Base-by-base conservation (phyloP, 2,797 vertebrate species). In the Lerista edwardsae region DNA sequence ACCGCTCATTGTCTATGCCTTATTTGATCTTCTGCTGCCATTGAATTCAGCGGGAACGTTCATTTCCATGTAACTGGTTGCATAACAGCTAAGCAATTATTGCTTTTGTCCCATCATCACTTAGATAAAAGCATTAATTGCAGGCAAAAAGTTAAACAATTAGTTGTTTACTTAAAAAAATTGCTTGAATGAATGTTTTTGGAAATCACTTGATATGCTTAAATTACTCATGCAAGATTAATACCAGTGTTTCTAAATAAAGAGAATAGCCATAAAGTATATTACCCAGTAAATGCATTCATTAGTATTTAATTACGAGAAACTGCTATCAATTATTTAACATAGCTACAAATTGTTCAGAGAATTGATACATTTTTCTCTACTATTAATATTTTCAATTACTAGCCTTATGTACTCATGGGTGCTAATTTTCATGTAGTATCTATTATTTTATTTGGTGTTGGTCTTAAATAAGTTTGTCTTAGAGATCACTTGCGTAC, bases 231-330 rank as follows among this genome's bases (percentile, higher is more conserved):
- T 84, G 82, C 90, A 93, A 94, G 91, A 94, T 83, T 89, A 95
- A 94, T 92, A 94, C 90, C 94, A 95, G 92, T 95, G 94, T 94
- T 95, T 95, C 92, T 93, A 94, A 95, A 91, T 83, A 85, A 88
- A 91, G 77, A 84, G 90, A 96, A 94, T 95, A 95, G 93, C 88
- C 89, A 92, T 93, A 94, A 94, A 93, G 93, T 95, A 91, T 86
- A 91, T 95, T 95, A 93, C 84, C 95, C 95, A 93, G 91, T 91
- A 95, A 95, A 95, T 94, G 10, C 90, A 94, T 96, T 95, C 86
- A 95, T 96, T 95, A 95, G 94, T 94, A 94, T 95, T 96, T 96
- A 93, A 95, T 96, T 96, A 92, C 91, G 88, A 90, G 92, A 94
- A 95, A 95, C 95, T 95, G 91, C 91, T 95, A 94, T 94, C 86